Base-by-base conservation (phyloP, 2,113 vertebrate species). In the Chloebia gouldiae region DNA sequence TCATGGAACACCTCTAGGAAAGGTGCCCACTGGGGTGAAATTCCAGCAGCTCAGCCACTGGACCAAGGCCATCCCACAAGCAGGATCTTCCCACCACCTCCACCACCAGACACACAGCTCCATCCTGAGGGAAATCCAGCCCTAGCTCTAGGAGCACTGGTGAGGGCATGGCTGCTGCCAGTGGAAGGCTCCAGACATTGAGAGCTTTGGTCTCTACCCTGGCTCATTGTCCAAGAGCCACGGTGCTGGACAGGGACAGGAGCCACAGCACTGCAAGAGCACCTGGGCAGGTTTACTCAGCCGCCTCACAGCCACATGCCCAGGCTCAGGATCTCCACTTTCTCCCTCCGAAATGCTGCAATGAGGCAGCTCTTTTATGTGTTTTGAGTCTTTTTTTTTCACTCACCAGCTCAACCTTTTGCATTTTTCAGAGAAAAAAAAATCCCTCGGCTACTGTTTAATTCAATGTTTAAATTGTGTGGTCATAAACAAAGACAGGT, bases 1-100 rank as follows among this genome's bases (percentile, higher is more conserved):
- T 17, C 45, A 49, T 0, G 1, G 24, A 94, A 45, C 30, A 24
- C 4, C 37, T 45, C 59, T 0, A 0, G 63, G 35, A 61, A 49
- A 83, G 59, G 51, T 19, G 30, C 23, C 23, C 27, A 6, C 39
- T 35, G 33, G 7, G 33, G 49, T 33, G 45, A 35, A 45, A 71
- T 23, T 12, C 37, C 65, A 54, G 75, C 61, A 81, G 31, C 49
- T 25, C 64, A 49, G 83, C 50, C 25, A 28, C 54, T 19, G 47
- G 28, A 49, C 25, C 71, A 51, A 71, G 28, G 63, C 1, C 12
- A 19, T 30, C 25, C n/a, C 65, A 51, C 51, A n/a, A 12, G 37
- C 8, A 30, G 45, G 25, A 37, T 42, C 35, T 40, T 56, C 31
- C 44, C 79, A 50, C 23, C 70, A 54, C 1, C 2, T 42, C 53